Evolutionary conservation across 1,140 invertebrate genomes (phyloP), one percentile per base, ranked within the genome.

Genomic region (Andricus grossulariae): DNA sequence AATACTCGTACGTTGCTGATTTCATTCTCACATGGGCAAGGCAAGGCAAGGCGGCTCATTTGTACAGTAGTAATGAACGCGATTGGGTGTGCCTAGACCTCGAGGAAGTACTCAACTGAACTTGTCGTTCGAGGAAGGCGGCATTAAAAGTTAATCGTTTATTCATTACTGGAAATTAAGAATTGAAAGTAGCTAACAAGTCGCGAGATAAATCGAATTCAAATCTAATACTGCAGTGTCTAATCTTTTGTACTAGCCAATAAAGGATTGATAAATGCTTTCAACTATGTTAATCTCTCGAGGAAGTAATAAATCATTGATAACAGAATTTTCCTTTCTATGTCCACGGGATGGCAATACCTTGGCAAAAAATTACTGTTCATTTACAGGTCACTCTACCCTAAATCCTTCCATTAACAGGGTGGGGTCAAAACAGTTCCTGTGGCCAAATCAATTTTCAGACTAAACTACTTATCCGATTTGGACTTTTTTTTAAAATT

Each of bases 11-110:
- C 70, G 82, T 74, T 83, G 83, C 86, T 84, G 82, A 74, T 86
- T 87, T 87, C 86, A 87, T 88, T 86, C 83, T 81, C 85, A 84
- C 82, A 83, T 85, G 84, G 80, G 82, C 83, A 84, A 82, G 75
- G 78, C 85, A 83, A 83, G 80, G 82, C 83, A 84, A 82, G 75
- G 78, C 85, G 84, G 80, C 82, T 82, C 82, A 84, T 85, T 84
- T 87, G 86, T 85, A 83, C 84, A 32, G 82, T 87, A 32, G 82
- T 87, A 89, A 89, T 89, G 86, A 88, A 84, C 80, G 83, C 82
- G 80, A 88, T 88, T 85, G 83, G 84, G 78, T 73, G 83, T 82
- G 81, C 85, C 80, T 78, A 79, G 81, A 83, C 73, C 78, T 74
- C 55, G 57, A 60, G 57, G 57, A 60, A 60, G 57, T 60, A 60